Percentiles rank a stretch among this genome's conserved stretches.
Evolutionary conservation across 2,888 invertebrate species (phyloP).

Genomic region (Ypsolopha scabrella): DNA sequence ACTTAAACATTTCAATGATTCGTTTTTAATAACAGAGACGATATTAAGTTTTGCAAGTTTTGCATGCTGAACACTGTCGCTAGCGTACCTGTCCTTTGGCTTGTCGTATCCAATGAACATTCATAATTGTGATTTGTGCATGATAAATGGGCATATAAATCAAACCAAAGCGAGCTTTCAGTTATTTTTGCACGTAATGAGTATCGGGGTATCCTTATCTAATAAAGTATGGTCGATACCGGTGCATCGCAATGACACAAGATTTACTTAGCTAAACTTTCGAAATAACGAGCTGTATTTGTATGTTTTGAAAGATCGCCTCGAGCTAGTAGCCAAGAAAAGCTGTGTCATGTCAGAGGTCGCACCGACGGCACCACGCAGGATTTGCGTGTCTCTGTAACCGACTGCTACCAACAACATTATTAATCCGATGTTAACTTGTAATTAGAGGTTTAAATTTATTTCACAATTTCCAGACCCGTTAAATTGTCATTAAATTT

Average conservation of each 20-base stretch:
- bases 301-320: conserved; percentile 29
- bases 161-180: not conserved
- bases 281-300: conserved; percentile 46
- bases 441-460: conserved; percentile 1
- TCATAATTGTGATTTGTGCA: not conserved
- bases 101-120: not conserved
- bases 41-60: not conserved
- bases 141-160: not conserved
- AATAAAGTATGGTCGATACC: conserved; percentile 1
- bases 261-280: conserved; percentile 36
- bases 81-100: not conserved
- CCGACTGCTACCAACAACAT: conserved; percentile 28
- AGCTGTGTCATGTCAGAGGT: conserved; percentile 39
- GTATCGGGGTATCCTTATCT: no score
- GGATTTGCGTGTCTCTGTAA: conserved; percentile 31
- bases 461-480: not conserved
- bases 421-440: conserved; percentile 40
- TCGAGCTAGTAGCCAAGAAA: conserved; percentile 40
- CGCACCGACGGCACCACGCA: conserved; percentile 27
- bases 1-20: conserved; percentile 2
- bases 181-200: no score
- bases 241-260: conserved; percentile 8
- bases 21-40: conserved; percentile 3
- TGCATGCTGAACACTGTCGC: not conserved
- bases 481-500: not conserved